phyloP scores from a whole-genome alignment of 2,888 invertebrate genomes.

The Ectropis crepuscularia region DNA sequence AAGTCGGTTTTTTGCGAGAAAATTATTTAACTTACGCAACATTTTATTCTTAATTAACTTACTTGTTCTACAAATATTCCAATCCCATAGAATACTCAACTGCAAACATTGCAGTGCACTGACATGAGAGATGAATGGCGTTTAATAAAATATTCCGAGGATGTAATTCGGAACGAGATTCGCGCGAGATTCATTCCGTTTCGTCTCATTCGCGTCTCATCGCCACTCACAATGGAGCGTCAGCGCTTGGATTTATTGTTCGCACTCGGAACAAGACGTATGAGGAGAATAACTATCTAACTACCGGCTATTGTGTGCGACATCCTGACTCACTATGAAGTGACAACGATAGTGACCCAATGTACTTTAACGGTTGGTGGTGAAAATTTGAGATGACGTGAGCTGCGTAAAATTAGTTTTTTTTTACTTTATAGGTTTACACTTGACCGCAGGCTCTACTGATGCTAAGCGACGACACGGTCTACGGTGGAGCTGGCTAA shows the following conservation, averaged over 20 bases:
- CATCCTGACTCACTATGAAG: too few species aligned
- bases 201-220: conserved; percentile 14
- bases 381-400: too few species aligned
- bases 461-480: too few species aligned
- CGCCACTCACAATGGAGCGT: conserved; percentile 3
- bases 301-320: too few species aligned
- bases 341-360: too few species aligned
- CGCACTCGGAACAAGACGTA: background rate
- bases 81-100: background rate
- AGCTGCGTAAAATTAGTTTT: too few species aligned
- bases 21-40: background rate
- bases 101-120: conserved; percentile 1
- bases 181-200: conserved; percentile 3
- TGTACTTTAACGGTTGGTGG: too few species aligned
- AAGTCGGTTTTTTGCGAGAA: background rate
- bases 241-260: conserved; percentile 14
- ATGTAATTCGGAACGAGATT: conserved; percentile 18
- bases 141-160: conserved; percentile 16
- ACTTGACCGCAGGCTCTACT: too few species aligned
- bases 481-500: too few species aligned
- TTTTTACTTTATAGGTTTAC: too few species aligned
- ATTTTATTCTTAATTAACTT: background rate
- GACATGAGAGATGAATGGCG: conserved; percentile 14
- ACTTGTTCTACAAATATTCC: too few species aligned
- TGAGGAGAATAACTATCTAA: background rate